Base-by-base conservation (phyloP, 1,140 invertebrate genomes). In the Drosophila orosa region DNA sequence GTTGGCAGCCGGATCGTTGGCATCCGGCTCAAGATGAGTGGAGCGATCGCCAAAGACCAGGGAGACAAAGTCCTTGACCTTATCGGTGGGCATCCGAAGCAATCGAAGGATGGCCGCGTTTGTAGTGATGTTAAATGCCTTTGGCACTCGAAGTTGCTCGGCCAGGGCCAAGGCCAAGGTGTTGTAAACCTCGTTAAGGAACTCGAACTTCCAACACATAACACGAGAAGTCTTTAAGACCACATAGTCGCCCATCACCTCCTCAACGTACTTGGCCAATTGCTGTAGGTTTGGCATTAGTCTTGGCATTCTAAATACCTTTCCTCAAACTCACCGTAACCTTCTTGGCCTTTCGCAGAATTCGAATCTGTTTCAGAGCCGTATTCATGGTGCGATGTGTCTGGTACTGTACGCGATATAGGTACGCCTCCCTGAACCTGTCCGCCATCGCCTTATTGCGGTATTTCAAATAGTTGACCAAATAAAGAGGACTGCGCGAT, bases 161-260 rank as follows among this genome's bases (percentile, higher is more conserved):
- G 63, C 47, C 25, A 89, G 52, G 0, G 91, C 77, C 56, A 92
- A 37, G 0, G 71, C 91, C 17, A 92, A 19, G 0, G 57, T 89
- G 35, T 92, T 92, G 52, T 92, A 92, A 0, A 92, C 81, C 40
- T 92, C 91, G 35, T 89, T 90, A 8, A 83, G 69, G 10, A 92
- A 92, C 40, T 91, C 78, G 24, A 91, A 92, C 58, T 91, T 91
- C 86, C 91, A 91, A 45, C 91, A 91, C 91, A 92, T 91, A 7
- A 92, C 80, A 6, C 91, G 86, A 25, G 78, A 54, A 12, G 80
- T 89, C 31, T 92, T 92, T 1, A 77, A 25, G 3, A 86, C 77
- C 29, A 90, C 82, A 62, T 91, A 92, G 29, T 89, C 78, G 9
- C 91, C 90, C 91, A 92, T 92, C 0, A 90, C 50, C 27, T 80